These are phyloP conservation scores for Euplagia quadripunctaria DNA, from an alignment of 2,888 invertebrate genomes.

Conservation along the genomic window DNA sequence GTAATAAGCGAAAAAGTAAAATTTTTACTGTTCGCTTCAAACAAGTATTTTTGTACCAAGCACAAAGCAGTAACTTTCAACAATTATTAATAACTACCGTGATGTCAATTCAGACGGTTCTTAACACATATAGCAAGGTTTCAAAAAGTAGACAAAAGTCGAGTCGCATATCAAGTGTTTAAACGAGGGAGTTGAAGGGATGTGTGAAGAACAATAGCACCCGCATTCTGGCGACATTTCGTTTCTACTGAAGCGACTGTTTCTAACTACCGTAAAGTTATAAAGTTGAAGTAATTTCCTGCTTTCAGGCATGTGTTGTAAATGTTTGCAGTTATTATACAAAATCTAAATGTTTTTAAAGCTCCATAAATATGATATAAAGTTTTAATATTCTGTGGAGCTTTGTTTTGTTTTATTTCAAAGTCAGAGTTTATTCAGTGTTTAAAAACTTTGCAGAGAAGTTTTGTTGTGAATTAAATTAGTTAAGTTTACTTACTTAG, in stretches of 20 bases:
- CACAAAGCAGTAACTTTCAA: not conserved
- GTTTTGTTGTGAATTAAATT: not conserved
- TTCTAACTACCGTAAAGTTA: conserved; percentile 42
- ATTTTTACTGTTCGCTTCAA: not conserved
- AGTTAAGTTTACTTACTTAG: not conserved
- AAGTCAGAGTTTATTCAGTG: conserved; percentile 8
- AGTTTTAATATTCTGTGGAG: conserved; percentile 13
- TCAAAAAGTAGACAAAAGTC: conserved; percentile 43
- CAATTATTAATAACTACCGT: not conserved
- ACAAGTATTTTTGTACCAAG: too few relatives aligned
- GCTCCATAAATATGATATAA: conserved; percentile 23
- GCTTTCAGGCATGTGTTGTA: conserved; percentile 28
- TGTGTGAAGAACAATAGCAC: conserved; percentile 65
- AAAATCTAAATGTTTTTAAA: conserved; percentile 28
- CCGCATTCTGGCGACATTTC: conserved; percentile 64
- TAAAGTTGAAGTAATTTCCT: conserved; percentile 41
- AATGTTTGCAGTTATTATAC: conserved; percentile 26
- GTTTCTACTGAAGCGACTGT: conserved; percentile 39
- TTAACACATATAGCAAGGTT: conserved; percentile 23
- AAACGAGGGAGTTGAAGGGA: conserved; percentile 57
- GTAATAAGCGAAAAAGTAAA: not conserved
- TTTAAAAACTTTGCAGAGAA: conserved; percentile 1
- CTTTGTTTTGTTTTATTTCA: conserved; percentile 12
- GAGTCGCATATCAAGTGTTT: conserved; percentile 56
- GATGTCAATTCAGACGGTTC: not conserved